Conservation (phyloP, 2,888 invertebrate species). For the Xanthia togata region DNA sequence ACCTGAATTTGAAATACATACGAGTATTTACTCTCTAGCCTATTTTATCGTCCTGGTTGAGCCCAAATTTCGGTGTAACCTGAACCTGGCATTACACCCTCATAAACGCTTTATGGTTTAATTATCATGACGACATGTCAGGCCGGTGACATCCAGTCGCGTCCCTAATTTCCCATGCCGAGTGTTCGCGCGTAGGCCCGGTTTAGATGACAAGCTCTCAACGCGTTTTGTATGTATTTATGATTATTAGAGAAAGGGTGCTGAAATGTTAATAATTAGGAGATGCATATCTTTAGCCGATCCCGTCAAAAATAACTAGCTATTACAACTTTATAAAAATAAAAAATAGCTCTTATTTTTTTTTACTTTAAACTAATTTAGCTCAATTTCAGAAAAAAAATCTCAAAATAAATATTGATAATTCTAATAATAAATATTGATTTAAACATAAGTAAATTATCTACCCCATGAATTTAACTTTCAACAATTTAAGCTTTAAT, state of each 20-base stretch:
- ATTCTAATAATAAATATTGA: not conserved
- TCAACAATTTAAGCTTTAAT: not conserved
- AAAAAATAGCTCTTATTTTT: not conserved
- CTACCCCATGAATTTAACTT: not conserved
- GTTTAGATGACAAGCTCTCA: slow-evolving; percentile 26
- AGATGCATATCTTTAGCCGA: not conserved
- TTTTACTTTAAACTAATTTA: not conserved
- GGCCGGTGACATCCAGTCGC: slow-evolving; percentile 23
- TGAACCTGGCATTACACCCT: slow-evolving; percentile 13
- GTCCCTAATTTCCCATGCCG: slow-evolving; percentile 52
- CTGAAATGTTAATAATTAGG: not conserved
- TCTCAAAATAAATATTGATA: not conserved
- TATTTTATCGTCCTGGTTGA: not conserved
- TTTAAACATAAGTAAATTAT: not conserved
- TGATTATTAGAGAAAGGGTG: slow-evolving; percentile 2
- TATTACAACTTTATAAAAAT: not conserved
- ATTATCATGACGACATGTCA: slow-evolving; percentile 55
- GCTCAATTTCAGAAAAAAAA: not conserved
- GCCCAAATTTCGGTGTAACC: slow-evolving; percentile 28
- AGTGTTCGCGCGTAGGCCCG: slow-evolving; percentile 31
- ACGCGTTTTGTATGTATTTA: slow-evolving; percentile 25
- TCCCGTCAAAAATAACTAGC: not conserved
- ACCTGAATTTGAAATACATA: not conserved
- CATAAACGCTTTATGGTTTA: slow-evolving; percentile 56
- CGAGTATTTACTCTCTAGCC: not conserved